Percentiles rank a stretch among this genome's conserved stretches.
phyloP scores from a whole-genome alignment of 2,113 vertebrate genomes.

The Corvus hawaiiensis region DNA sequence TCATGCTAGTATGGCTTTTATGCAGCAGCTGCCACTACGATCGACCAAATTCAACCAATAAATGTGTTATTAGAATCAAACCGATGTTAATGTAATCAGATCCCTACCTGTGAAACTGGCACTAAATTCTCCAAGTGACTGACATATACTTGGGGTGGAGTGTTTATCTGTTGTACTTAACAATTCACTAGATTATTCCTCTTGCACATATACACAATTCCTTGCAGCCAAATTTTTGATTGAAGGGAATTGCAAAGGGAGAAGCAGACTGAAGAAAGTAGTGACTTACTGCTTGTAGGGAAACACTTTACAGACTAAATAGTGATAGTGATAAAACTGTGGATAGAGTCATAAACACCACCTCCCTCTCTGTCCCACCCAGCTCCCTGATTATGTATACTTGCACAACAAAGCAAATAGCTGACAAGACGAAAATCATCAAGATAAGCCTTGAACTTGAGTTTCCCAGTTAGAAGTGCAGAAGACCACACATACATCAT shows the following conservation, averaged over 20 bases:
- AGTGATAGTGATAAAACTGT: background rate
- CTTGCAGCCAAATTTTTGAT: background rate
- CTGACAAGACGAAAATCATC: background rate
- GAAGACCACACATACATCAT: background rate
- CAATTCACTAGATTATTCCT: background rate
- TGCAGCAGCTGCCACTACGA: accelerated
- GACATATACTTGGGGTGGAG: background rate
- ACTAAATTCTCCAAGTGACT: background rate
- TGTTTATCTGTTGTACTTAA: background rate
- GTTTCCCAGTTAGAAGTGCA: background rate
- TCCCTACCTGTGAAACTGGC: background rate
- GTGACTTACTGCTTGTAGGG: accelerated
- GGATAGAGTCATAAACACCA: background rate
- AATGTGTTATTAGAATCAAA: background rate
- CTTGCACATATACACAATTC: background rate
- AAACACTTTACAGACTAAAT: background rate
- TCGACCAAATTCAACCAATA: background rate
- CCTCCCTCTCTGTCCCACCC: background rate
- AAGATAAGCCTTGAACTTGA: background rate
- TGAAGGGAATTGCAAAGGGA: background rate
- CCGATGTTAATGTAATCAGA: background rate
- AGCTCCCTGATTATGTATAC: background rate
- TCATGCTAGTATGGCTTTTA: background rate
- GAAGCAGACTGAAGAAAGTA: background rate
- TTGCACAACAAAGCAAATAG: background rate